Evolutionary conservation across 2,888 invertebrate species (phyloP).

Genomic region (Caenorhabditis drosophilae): DNA sequence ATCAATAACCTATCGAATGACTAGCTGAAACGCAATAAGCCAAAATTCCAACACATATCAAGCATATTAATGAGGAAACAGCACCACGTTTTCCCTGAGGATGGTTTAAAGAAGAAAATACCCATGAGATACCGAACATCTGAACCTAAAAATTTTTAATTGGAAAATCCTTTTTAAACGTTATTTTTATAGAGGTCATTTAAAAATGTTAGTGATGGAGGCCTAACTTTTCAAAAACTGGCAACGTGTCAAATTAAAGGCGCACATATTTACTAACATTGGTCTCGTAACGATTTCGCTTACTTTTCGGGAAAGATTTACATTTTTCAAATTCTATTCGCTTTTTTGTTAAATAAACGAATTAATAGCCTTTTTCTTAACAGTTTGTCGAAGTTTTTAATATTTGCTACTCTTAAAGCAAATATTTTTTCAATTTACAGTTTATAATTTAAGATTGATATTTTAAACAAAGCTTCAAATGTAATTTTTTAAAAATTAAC

Average conservation of each 20-base stretch:
- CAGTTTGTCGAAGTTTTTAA: no score
- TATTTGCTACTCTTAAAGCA: no score
- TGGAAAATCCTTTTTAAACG: background rate
- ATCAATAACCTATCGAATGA: constrained; percentile 45
- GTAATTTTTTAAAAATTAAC: no score
- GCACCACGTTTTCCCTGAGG: constrained; percentile 46
- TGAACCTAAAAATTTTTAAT: constrained; percentile 15
- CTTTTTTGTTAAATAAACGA: background rate
- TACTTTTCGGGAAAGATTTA: constrained; percentile 7
- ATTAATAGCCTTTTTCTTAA: no score
- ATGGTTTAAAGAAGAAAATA: constrained; percentile 37
- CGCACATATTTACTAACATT: constrained; percentile 11
- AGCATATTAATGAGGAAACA: constrained; percentile 39
- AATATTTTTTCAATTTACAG: no score
- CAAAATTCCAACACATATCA: constrained; percentile 39
- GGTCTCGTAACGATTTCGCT: constrained; percentile 22
- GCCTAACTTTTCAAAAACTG: constrained; percentile 7
- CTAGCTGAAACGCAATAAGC: constrained; percentile 47
- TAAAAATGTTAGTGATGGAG: no score
- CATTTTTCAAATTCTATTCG: constrained; percentile 19
- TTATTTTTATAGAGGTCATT: no score
- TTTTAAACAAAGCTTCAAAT: no score
- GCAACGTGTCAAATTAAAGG: constrained; percentile 33
- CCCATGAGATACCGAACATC: constrained; percentile 48
- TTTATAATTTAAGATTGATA: no score